Evolutionary conservation across 37 sponge, comb jelly and placozoan species (phyloP), one percentile per base, ranked within the genome.

Genomic region (Haliclona indistincta): DNA sequence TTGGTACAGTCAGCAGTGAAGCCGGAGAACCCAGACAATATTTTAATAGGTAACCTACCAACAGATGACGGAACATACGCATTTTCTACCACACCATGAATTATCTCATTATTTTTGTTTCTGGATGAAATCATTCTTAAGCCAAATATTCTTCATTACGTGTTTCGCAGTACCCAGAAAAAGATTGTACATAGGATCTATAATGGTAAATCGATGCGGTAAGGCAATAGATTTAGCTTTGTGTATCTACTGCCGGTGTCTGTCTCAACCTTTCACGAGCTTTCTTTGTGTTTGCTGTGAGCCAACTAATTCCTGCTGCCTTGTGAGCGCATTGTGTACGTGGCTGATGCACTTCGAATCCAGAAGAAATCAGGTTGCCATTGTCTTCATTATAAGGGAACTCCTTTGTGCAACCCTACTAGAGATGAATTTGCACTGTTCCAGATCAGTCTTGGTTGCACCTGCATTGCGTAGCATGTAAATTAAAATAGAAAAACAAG

Each of bases 141-240:
- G 26, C 67, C 36, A 66, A 13, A 66, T 39, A 36, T 66, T 26
- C 7, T 34, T 39, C n/a, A 66, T 11, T 6, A 66, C 11, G 43
- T 39, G 67, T 28, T 66, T 66, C 6, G 67, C 40, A 17, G 67
- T 66, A 20, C 67, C 67, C 34, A 66, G n/a, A 39, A 66, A 66
- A 8, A 66, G n/a, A 66, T 66, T 66, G n/a, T 66, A 37, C 67
- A 66, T 66, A 20, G 67, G 67, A 66, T 66, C 67, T 34, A 66
- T 34, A 15, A 66, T 28, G 29, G 34, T 7, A 66, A 33, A 66
- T 33, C 67, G 11, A 8, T 32, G 29, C 10, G 7, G 40, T 66
- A 66, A 5, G 67, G 67, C 43, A 66, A 39, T 6, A 26, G 5
- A 7, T 32, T n/a, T 20, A 66, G 26, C 7, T 7, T 20, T n/a